A percentile compares a stretch with the other conserved stretches of the same genome.
These are phyloP conservation scores for Forbesichthys papilliferus DNA, from an alignment of 2,113 vertebrate species.

Conservation along the genomic window DNA sequence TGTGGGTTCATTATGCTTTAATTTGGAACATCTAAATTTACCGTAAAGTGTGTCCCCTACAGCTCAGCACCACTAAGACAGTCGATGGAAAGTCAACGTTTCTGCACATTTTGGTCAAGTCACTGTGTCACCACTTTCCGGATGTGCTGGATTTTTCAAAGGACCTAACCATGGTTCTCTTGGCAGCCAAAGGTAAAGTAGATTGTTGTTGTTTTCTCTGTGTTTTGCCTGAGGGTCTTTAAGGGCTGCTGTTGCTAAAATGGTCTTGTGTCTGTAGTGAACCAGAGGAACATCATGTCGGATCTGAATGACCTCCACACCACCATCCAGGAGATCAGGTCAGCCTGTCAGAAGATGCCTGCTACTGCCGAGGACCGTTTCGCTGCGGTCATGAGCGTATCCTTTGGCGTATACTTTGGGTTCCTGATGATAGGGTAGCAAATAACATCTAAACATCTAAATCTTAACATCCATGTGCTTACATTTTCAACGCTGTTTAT, in stretches of 20 bases:
- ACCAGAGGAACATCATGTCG: conserved; percentile 85
- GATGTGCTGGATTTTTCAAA: conserved; percentile 95
- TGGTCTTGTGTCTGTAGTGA: conserved; percentile 75
- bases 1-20: background rate
- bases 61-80: conserved; percentile 97
- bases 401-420: conserved; percentile 61
- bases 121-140: conserved; percentile 94
- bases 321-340: conserved; percentile 89
- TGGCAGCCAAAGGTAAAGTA: conserved; percentile 91
- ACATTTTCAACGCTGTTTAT: too few species aligned
- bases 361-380: conserved; percentile 88
- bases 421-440: too few species aligned
- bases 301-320: conserved; percentile 90
- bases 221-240: too few species aligned
- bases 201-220: background rate
- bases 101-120: conserved; percentile 97
- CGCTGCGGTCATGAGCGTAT: conserved; percentile 91
- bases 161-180: conserved; percentile 91
- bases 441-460: too few species aligned
- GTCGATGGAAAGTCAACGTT: conserved; percentile 98
- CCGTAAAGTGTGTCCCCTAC: conserved; percentile 22
- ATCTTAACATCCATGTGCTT: too few species aligned
- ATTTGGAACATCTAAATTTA: background rate
- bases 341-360: conserved; percentile 87
- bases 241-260: background rate